A percentile compares a stretch with the other conserved stretches of the same genome.
Evolutionary conservation across 1,140 invertebrate genomes (phyloP).

Genomic region (Pseudoatta argentina): DNA sequence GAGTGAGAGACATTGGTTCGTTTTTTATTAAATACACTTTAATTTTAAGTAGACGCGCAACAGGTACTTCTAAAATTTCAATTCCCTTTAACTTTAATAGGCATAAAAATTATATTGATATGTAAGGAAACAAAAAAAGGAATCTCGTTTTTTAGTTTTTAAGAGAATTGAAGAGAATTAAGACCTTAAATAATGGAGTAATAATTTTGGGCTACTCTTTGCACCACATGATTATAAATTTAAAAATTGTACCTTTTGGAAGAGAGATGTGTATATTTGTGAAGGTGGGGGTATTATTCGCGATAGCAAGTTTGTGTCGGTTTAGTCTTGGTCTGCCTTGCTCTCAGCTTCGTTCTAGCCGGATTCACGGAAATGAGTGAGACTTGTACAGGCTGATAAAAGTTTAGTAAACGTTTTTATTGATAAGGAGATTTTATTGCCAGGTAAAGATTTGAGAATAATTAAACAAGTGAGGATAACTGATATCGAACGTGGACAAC

Average conservation of each 20-base stretch:
- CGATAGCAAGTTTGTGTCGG: conserved; percentile 10
- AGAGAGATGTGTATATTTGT: conserved; percentile 20
- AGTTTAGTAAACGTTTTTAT: not conserved
- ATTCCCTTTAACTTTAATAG: too few species aligned
- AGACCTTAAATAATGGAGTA: too few species aligned
- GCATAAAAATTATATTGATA: too few species aligned
- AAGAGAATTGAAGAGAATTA: too few species aligned
- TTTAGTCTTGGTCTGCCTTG: conserved; percentile 69
- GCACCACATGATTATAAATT: not conserved
- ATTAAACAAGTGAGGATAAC: conserved; percentile 21
- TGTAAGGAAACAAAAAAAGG: too few species aligned
- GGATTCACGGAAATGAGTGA: conserved; percentile 49
- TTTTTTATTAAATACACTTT: too few species aligned
- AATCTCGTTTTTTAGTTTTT: too few species aligned
- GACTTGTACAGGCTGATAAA: not conserved
- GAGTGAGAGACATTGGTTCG: too few species aligned
- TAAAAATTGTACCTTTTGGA: not conserved
- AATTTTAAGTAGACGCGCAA: too few species aligned
- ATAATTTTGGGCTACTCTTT: too few species aligned
- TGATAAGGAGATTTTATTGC: not conserved
- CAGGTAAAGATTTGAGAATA: not conserved
- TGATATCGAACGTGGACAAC: not conserved
- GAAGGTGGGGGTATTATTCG: conserved; percentile 58
- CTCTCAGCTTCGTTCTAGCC: conserved; percentile 57
- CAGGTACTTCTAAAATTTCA: too few species aligned